phyloP scores from a whole-genome alignment of 2,797 vertebrate genomes.

The Alauda arvensis region DNA sequence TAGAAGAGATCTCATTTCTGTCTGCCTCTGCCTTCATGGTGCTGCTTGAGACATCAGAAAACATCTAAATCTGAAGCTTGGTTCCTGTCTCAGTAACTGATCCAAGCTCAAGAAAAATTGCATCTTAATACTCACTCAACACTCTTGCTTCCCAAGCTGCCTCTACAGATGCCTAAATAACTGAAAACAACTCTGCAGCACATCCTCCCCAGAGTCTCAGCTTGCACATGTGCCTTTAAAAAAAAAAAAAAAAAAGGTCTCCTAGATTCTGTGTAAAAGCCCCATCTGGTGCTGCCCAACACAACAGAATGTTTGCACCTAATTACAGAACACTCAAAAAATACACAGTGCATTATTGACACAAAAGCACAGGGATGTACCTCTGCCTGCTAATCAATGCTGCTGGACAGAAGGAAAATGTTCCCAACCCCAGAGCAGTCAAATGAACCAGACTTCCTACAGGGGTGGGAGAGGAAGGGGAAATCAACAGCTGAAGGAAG shows the following conservation, averaged over 20 bases:
- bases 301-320: conserved; percentile 42
- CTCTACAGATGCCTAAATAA: conserved; percentile 25
- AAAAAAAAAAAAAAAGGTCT: not conserved
- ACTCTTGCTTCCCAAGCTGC: not conserved
- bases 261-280: conserved; percentile 17
- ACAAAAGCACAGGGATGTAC: not conserved
- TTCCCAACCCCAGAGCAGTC: not conserved
- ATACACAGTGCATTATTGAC: conserved; percentile 6
- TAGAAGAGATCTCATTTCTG: not conserved
- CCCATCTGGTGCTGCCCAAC: conserved; percentile 49
- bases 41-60: conserved; percentile 2
- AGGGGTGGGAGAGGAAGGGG: not conserved
- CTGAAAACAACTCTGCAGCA: conserved; percentile 21
- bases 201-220: conserved; percentile 2
- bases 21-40: not conserved
- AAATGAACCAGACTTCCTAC: not conserved
- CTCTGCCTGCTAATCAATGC: not conserved
- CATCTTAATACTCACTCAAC: conserved; percentile 40
- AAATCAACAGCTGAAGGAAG: not conserved
- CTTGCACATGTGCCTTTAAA: not conserved
- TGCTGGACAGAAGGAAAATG: not conserved
- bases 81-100: conserved; percentile 10
- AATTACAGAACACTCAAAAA: conserved; percentile 37
- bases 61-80: conserved; percentile 26
- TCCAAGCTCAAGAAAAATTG: conserved; percentile 34